A percentile compares a stretch with the other conserved stretches of the same genome.
phyloP scores from a whole-genome alignment of 2,888 invertebrate genomes.

The Gortyna flavago region DNA sequence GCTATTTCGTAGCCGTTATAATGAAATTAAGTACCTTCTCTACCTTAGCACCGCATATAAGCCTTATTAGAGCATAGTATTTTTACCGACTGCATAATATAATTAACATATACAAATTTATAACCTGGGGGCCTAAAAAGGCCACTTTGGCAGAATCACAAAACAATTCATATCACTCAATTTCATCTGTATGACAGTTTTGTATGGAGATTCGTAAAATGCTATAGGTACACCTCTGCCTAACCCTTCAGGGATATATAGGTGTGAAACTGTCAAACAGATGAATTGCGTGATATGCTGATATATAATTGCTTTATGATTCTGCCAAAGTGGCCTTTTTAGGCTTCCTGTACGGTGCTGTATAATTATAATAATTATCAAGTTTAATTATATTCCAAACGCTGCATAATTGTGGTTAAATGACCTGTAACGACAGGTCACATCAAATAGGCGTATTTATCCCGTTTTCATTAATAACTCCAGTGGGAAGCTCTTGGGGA shows the following conservation, averaged over 20 bases:
- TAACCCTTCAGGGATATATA: too few relatives aligned
- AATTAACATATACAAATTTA: slow-evolving; percentile 44
- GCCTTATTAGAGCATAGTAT: slow-evolving; percentile 9
- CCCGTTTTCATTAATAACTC: slow-evolving; percentile 38
- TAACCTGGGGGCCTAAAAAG: too few relatives aligned
- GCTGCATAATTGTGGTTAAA: slow-evolving; percentile 36
- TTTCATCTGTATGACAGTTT: too few relatives aligned
- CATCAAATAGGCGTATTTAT: slow-evolving; percentile 34
- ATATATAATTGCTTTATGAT: too few relatives aligned
- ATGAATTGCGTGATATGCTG: too few relatives aligned
- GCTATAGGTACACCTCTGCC: too few relatives aligned
- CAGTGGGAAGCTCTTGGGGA: slow-evolving; percentile 14
- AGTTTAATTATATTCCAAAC: slow-evolving; percentile 54
- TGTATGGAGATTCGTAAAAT: too few relatives aligned
- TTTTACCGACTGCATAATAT: slow-evolving; percentile 21
- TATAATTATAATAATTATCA: slow-evolving; percentile 39
- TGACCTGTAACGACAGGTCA: slow-evolving; percentile 17
- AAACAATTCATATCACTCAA: too few relatives aligned
- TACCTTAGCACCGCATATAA: slow-evolving; percentile 10
- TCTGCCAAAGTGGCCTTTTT: too few relatives aligned
- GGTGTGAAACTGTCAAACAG: too few relatives aligned
- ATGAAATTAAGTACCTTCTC: slow-evolving; percentile 45
- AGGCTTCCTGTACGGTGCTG: slow-evolving; percentile 11
- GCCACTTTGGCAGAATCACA: too few relatives aligned
- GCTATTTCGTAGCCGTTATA: slow-evolving; percentile 56